Conservation (phyloP, 2,797 vertebrate species). For the Pantherophis vulpinus region DNA sequence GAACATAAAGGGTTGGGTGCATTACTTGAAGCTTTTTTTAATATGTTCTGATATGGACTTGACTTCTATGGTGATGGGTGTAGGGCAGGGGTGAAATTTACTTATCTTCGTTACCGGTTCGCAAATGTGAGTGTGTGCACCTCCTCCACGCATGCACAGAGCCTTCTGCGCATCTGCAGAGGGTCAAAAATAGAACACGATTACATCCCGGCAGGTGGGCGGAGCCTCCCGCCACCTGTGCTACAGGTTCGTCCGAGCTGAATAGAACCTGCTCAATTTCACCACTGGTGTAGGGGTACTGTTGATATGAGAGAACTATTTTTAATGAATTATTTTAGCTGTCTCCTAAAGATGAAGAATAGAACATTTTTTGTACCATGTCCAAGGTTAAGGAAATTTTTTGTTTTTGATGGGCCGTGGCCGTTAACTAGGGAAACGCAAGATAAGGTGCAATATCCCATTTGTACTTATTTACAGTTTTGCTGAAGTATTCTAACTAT, state of each 20-base stretch:
- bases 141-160: no score
- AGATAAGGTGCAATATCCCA: background rate
- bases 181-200: no score
- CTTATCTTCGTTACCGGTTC: no score
- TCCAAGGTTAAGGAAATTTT: background rate
- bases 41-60: background rate
- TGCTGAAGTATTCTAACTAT: background rate
- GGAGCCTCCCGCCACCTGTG: no score
- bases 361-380: background rate
- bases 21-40: background rate
- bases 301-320: background rate
- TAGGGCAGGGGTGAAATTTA: no score
- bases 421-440: background rate
- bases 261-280: no score
- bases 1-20: background rate
- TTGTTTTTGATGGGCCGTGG: background rate
- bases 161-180: no score
- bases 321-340: background rate
- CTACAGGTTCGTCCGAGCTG: no score
- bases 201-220: no score
- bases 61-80: background rate
- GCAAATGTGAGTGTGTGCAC: no score
- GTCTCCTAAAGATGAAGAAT: background rate
- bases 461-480: background rate
- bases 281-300: no score